Evolutionary conservation across 2,797 vertebrate species (phyloP).

Genomic region (Antrozous pallidus): DNA sequence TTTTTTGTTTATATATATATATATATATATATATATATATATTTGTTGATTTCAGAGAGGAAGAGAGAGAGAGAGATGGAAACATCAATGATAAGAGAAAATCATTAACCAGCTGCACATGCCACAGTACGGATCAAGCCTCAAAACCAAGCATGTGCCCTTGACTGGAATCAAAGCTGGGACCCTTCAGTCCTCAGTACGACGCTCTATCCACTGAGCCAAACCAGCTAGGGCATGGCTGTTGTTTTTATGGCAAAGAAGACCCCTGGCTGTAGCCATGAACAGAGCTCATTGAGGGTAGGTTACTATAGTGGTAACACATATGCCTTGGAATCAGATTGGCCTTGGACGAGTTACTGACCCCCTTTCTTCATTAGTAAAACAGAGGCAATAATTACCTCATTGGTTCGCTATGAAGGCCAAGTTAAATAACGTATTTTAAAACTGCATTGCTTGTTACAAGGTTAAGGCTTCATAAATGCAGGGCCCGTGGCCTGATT

Average conservation of each 20-base stretch:
- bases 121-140: too few relatives aligned
- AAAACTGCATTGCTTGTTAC: neutral
- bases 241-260: neutral
- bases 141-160: too few relatives aligned
- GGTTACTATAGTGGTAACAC: neutral
- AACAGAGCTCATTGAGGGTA: neutral
- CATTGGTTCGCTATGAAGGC: neutral
- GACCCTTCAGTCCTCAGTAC: too few relatives aligned
- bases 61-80: too few relatives aligned
- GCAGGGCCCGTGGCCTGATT: neutral
- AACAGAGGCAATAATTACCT: neutral
- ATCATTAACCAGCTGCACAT: too few relatives aligned
- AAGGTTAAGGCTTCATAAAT: neutral
- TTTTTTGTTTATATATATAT: neutral
- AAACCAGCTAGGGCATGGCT: too few relatives aligned
- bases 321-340: neutral
- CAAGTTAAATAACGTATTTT: neutral
- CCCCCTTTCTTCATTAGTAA: neutral
- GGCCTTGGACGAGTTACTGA: neutral
- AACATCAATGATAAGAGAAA: too few relatives aligned
- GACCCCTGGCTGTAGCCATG: neutral
- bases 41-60: too few relatives aligned
- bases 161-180: too few relatives aligned
- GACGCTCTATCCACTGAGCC: too few relatives aligned
- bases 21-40: too few relatives aligned